phyloP scores from a whole-genome alignment of 2,113 vertebrate genomes.

The Cebidichthys violaceus region DNA sequence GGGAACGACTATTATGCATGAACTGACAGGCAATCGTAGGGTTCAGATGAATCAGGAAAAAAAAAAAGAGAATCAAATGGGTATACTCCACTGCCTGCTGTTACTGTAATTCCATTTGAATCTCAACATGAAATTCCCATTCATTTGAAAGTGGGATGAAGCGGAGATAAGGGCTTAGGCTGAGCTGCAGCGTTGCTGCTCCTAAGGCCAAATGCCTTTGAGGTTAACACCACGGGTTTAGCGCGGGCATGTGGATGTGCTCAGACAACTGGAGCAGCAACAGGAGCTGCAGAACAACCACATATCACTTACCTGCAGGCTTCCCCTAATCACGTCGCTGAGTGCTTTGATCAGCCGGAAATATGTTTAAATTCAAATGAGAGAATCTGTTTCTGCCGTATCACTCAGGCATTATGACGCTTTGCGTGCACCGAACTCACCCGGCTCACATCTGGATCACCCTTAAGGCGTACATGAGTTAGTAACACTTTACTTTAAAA shows the following conservation, averaged over 20 bases:
- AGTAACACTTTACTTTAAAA: not conserved
- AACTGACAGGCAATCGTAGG: constrained; percentile 46
- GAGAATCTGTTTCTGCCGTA: not conserved
- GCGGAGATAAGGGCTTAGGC: constrained; percentile 45
- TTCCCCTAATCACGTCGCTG: not conserved
- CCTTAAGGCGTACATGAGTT: not conserved
- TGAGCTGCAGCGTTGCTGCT: constrained; percentile 43
- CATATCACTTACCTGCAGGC: constrained; percentile 25
- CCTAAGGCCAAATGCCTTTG: constrained; percentile 46
- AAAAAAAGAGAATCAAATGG: constrained; percentile 17
- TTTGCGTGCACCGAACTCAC: not conserved
- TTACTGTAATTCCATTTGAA: constrained; percentile 61
- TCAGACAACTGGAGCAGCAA: constrained; percentile 26
- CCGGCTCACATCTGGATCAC: not conserved
- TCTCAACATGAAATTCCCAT: constrained; percentile 60
- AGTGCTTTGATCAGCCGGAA: constrained; percentile 22
- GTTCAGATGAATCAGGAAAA: constrained; percentile 56
- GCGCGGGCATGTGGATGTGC: constrained; percentile 33
- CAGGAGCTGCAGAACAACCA: constrained; percentile 36
- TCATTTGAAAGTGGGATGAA: constrained; percentile 63
- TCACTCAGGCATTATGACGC: not conserved
- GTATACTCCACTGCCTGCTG: constrained; percentile 45
- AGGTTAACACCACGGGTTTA: constrained; percentile 56
- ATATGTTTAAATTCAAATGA: constrained; percentile 53
- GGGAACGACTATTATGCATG: constrained; percentile 27